Evolutionary conservation across 35 echinoderm and acorn worm genomes (phyloP).

Genomic region (Hemicentrotus pulcherrimus): DNA sequence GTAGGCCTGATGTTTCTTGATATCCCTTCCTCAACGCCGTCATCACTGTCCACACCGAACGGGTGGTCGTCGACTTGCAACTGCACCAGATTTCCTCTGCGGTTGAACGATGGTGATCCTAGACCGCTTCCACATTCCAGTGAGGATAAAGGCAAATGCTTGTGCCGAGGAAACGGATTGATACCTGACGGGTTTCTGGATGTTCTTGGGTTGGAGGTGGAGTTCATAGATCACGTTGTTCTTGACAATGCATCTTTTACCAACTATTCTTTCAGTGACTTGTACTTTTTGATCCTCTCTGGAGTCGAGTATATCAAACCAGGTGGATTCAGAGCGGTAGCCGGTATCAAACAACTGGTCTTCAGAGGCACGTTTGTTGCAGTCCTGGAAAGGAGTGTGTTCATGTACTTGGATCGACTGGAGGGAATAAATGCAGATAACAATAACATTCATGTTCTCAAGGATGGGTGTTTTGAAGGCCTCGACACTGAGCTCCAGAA

Average conservation of each 20-base stretch:
- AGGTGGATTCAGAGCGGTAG: neutral
- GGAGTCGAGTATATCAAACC: neutral
- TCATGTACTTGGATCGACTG: neutral
- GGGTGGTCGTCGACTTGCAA: neutral
- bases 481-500: neutral
- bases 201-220: neutral
- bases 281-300: neutral
- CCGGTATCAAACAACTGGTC: neutral
- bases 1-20: neutral
- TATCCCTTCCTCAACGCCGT: neutral
- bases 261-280: neutral
- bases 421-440: neutral
- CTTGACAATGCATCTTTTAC: neutral
- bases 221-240: neutral
- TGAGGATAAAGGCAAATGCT: neutral
- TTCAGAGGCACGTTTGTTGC: neutral
- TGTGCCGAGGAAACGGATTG: neutral
- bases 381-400: neutral
- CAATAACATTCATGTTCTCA: neutral
- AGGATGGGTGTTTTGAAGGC: conserved; percentile 19
- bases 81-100: neutral
- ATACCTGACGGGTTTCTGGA: neutral
- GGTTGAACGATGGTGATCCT: neutral
- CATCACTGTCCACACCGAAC: neutral
- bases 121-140: neutral